These are phyloP conservation scores for Agrotis ipsilon DNA, from an alignment of 2,888 invertebrate genomes.

Conservation along the genomic window DNA sequence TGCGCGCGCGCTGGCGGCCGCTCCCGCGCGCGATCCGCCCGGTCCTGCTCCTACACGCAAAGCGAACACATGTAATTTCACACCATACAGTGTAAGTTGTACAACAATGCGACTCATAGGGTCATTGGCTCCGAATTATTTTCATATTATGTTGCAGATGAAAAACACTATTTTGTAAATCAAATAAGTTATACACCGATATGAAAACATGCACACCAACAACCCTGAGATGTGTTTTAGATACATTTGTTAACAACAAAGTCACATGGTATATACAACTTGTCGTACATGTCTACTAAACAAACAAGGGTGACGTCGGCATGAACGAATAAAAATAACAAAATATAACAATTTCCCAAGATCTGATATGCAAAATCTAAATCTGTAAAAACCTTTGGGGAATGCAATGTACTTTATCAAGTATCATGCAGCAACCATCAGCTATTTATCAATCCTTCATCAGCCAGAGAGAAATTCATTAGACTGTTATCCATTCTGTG, in stretches of 20 bases:
- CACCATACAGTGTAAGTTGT: constrained; percentile 43
- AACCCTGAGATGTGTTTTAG: constrained; percentile 41
- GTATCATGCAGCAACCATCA: constrained; percentile 88
- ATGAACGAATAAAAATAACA: constrained; percentile 64
- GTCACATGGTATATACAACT: constrained; percentile 69
- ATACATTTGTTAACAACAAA: constrained; percentile 45
- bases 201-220: constrained; percentile 37
- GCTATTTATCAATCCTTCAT: constrained; percentile 77
- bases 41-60: constrained; percentile 85
- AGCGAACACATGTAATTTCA: constrained; percentile 45
- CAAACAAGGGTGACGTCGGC: constrained; percentile 69
- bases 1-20: constrained; percentile 95
- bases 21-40: constrained; percentile 89
- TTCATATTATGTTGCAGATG: constrained; percentile 11
- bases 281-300: constrained; percentile 68
- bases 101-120: constrained; percentile 64
- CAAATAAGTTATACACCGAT: not conserved
- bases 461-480: constrained; percentile 75
- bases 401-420: constrained; percentile 83
- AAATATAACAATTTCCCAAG: constrained; percentile 71
- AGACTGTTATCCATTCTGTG: constrained; percentile 77
- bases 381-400: constrained; percentile 75
- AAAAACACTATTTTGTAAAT: constrained; percentile 2
- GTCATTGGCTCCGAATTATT: constrained; percentile 30
- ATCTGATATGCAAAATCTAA: constrained; percentile 82